A percentile compares a stretch with the other conserved stretches of the same genome.
Evolutionary conservation across 2,888 invertebrate genomes (phyloP).

Genomic region (Dynastes grantii): DNA sequence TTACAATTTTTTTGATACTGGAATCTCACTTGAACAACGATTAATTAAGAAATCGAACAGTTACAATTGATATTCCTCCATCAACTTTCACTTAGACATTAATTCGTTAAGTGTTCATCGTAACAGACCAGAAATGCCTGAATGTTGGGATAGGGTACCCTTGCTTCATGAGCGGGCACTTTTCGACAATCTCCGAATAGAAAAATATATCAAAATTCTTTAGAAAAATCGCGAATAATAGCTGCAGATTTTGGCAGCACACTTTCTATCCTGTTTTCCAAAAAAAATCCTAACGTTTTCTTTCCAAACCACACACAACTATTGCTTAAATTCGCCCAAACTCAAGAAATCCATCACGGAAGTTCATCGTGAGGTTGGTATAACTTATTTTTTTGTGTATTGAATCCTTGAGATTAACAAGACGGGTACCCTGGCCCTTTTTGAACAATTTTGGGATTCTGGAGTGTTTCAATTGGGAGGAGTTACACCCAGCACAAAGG

Average conservation of each 20-base stretch:
- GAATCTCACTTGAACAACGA: no score
- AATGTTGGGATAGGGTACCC: constrained; percentile 99
- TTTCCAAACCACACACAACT: not conserved
- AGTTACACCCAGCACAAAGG: constrained; percentile 28
- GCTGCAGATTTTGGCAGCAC: constrained; percentile 43
- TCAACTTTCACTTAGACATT: no score
- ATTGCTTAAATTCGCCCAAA: not conserved
- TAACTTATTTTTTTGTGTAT: not conserved
- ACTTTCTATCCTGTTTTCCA: not conserved
- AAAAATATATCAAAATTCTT: constrained; percentile 12
- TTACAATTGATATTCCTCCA: no score
- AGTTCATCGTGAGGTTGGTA: constrained; percentile 20
- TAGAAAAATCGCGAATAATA: constrained; percentile 35
- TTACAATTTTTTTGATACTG: no score
- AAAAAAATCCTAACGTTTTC: not conserved
- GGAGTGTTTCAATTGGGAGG: not conserved
- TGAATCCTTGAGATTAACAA: not conserved
- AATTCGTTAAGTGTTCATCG: constrained; percentile 26
- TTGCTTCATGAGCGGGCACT: constrained; percentile 74
- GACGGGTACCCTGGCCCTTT: constrained; percentile 67
- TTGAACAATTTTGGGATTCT: not conserved
- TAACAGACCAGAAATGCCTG: constrained; percentile 79
- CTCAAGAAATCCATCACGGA: not conserved
- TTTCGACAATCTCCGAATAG: constrained; percentile 62
- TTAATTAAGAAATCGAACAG: no score